phyloP scores from a whole-genome alignment of 1,140 invertebrate genomes.

The Drosophila kohkoa region DNA sequence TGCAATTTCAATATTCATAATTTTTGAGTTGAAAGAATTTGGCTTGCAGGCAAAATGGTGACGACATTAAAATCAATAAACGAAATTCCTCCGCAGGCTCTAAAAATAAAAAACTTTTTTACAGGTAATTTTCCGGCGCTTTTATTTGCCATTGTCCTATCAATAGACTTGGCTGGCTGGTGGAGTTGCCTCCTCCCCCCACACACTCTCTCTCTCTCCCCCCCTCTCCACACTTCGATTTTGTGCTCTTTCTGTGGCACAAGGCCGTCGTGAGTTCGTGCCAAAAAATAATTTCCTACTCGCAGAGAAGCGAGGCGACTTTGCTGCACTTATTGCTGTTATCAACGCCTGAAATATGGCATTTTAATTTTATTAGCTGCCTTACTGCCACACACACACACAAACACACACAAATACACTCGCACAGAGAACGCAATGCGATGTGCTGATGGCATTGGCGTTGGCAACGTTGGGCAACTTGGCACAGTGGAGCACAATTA shows the following conservation, averaged over 20 bases:
- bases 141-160: constrained; percentile 64
- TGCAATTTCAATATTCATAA: constrained; percentile 77
- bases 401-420: constrained; percentile 1
- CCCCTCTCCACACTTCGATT: background rate
- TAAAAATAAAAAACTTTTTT: constrained; percentile 45
- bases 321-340: constrained; percentile 81
- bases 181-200: background rate
- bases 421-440: background rate
- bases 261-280: constrained; percentile 75
- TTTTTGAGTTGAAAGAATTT: constrained; percentile 66
- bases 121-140: constrained; percentile 70
- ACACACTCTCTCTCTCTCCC: background rate
- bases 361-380: constrained; percentile 84
- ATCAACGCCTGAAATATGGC: constrained; percentile 83
- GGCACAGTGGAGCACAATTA: constrained; percentile 34
- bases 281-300: constrained; percentile 81
- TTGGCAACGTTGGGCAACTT: constrained; percentile 39
- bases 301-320: constrained; percentile 69
- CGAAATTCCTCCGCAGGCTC: constrained; percentile 41
- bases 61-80: constrained; percentile 75
- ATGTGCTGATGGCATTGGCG: constrained; percentile 29
- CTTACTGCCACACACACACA: constrained; percentile 57
- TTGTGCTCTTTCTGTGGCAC: constrained; percentile 47
- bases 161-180: constrained; percentile 51
- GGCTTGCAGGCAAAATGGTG: constrained; percentile 47